Percentiles rank a stretch among this genome's conserved stretches.
phyloP scores from a whole-genome alignment of 2,113 vertebrate species.

The Larimichthys crocea region DNA sequence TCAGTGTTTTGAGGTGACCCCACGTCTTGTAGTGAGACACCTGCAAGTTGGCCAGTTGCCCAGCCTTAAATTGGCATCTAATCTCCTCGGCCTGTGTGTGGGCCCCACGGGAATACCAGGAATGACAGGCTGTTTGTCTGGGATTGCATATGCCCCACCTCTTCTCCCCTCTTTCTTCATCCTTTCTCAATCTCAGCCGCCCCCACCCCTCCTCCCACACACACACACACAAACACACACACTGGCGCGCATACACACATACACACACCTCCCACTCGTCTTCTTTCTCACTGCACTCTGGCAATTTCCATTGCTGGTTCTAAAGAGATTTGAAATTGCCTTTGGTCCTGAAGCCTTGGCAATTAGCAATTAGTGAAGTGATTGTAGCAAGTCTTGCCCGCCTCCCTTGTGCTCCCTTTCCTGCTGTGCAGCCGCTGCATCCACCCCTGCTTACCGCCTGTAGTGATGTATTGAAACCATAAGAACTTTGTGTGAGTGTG shows the following conservation, averaged over 20 bases:
- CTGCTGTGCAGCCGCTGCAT: slow-evolving; percentile 59
- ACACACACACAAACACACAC: background rate
- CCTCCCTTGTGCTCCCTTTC: slow-evolving; percentile 54
- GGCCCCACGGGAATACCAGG: slow-evolving; percentile 73
- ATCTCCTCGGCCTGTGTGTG: slow-evolving; percentile 73
- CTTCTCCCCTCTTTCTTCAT: slow-evolving; percentile 44
- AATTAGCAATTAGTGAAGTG: slow-evolving; percentile 83
- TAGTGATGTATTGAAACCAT: slow-evolving; percentile 58
- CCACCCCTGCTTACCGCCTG: slow-evolving; percentile 34
- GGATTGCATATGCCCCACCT: slow-evolving; percentile 77
- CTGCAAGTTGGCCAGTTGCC: slow-evolving; percentile 77
- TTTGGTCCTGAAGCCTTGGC: slow-evolving; percentile 78
- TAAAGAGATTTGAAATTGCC: slow-evolving; percentile 83
- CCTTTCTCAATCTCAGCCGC: slow-evolving; percentile 55
- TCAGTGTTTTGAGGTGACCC: slow-evolving; percentile 80
- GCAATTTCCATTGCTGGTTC: slow-evolving; percentile 80
- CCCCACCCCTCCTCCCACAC: background rate
- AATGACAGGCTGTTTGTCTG: slow-evolving; percentile 85
- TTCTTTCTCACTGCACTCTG: slow-evolving; percentile 69
- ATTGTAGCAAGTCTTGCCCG: slow-evolving; percentile 69
- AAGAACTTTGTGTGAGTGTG: slow-evolving; percentile 33
- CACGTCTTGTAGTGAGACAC: slow-evolving; percentile 74
- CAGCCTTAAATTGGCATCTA: slow-evolving; percentile 83
- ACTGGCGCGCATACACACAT: slow-evolving; percentile 36
- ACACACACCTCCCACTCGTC: slow-evolving; percentile 46